A percentile compares a stretch with the other conserved stretches of the same genome.
Evolutionary conservation across 2,888 invertebrate genomes (phyloP).

Genomic region (Limnephilus lunatus): DNA sequence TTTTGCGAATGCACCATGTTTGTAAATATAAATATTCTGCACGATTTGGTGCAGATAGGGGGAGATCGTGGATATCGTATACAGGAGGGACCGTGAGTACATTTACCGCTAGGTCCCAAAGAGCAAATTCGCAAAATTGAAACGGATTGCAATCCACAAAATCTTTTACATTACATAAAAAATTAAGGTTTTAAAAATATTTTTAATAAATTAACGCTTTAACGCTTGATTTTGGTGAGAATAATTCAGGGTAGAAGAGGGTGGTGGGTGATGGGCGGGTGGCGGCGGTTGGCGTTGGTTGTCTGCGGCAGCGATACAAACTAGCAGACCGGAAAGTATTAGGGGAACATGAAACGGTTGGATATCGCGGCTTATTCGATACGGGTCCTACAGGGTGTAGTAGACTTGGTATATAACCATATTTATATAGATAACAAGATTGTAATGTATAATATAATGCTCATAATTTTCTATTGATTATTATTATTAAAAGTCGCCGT

Average conservation of each 20-base stretch:
- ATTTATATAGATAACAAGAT: not conserved
- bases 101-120: too few species aligned
- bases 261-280: not conserved
- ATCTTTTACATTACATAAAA: not conserved
- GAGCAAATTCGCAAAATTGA: not conserved
- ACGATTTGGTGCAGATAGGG: too few species aligned
- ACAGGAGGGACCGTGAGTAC: too few species aligned
- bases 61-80: too few species aligned
- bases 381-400: not conserved
- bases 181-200: not conserved
- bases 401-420: not conserved
- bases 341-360: slow-evolving; percentile 56
- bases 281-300: not conserved
- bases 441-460: not conserved
- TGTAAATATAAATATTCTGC: too few species aligned
- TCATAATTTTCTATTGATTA: not conserved
- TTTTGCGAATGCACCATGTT: too few species aligned
- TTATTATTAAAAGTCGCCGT: too few species aligned
- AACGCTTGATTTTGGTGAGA: not conserved
- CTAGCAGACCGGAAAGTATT: slow-evolving; percentile 65
- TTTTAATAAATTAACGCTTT: not conserved
- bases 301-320: slow-evolving; percentile 47
- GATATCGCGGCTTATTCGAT: slow-evolving; percentile 29
- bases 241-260: not conserved
- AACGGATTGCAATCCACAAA: not conserved